These are phyloP conservation scores for Pocillopora verrucosa DNA, from an alignment of 64 coral and sea anemone species.

Conservation along the genomic window DNA sequence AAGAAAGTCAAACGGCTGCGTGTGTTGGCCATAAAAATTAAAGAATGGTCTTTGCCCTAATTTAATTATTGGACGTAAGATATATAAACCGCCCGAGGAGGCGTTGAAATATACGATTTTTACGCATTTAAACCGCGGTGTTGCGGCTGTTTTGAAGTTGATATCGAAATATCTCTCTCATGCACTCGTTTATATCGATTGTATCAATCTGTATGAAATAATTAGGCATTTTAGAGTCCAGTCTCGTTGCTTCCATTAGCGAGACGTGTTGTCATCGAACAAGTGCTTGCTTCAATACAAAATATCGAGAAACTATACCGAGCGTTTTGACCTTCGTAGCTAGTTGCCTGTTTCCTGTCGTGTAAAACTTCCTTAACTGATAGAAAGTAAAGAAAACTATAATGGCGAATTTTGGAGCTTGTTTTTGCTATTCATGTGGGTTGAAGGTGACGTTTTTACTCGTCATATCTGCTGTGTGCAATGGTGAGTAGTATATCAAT, in stretches of 20 bases:
- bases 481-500: background rate
- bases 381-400: background rate
- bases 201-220: background rate
- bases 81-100: background rate
- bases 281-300: background rate
- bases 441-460: background rate
- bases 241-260: background rate
- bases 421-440: background rate
- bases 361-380: background rate
- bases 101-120: background rate
- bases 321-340: background rate
- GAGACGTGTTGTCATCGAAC: background rate
- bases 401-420: background rate
- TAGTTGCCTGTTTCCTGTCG: background rate
- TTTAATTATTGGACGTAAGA: background rate
- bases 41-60: background rate
- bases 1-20: no score
- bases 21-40: no score
- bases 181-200: background rate
- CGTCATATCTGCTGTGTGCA: background rate
- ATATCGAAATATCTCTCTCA: background rate
- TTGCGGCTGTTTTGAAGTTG: background rate
- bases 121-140: background rate
- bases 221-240: background rate
- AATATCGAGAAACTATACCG: slow-evolving; percentile 18